Conservation (phyloP, 2,888 invertebrate species). For the Caenorhabditis auriculariae region DNA sequence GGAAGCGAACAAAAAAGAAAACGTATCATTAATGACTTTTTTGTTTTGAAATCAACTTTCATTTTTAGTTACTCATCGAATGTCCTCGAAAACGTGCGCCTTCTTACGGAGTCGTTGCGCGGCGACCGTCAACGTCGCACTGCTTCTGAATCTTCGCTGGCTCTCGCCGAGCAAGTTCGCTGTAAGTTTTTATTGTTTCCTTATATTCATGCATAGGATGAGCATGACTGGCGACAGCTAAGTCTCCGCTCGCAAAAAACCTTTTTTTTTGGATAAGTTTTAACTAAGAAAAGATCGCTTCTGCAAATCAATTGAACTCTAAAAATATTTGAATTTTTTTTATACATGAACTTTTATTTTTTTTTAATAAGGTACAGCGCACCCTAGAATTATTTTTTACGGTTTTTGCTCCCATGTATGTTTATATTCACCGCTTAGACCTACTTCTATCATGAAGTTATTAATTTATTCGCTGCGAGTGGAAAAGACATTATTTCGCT, state of each 20-base stretch:
- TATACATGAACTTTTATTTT: not conserved
- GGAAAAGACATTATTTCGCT: too few species aligned
- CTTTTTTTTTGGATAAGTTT: not conserved
- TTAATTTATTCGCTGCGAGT: too few species aligned
- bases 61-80: conserved; percentile 41
- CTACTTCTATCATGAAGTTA: too few species aligned
- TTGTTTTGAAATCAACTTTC: not conserved
- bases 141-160: conserved; percentile 33
- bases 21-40: too few species aligned
- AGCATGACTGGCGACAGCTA: too few species aligned
- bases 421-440: too few species aligned
- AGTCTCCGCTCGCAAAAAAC: not conserved
- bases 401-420: too few species aligned
- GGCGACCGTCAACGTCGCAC: conserved; percentile 9
- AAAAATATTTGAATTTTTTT: conserved; percentile 1
- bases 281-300: too few species aligned
- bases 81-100: conserved; percentile 37
- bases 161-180: conserved; percentile 42
- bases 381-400: not conserved
- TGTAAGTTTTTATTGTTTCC: conserved; percentile 19
- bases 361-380: not conserved
- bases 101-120: conserved; percentile 29
- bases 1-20: too few species aligned
- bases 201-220: not conserved
- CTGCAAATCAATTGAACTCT: too few species aligned